These are phyloP conservation scores for Petrocephalus sullivani DNA, from an alignment of 2,797 vertebrate genomes.

Conservation along the genomic window DNA sequence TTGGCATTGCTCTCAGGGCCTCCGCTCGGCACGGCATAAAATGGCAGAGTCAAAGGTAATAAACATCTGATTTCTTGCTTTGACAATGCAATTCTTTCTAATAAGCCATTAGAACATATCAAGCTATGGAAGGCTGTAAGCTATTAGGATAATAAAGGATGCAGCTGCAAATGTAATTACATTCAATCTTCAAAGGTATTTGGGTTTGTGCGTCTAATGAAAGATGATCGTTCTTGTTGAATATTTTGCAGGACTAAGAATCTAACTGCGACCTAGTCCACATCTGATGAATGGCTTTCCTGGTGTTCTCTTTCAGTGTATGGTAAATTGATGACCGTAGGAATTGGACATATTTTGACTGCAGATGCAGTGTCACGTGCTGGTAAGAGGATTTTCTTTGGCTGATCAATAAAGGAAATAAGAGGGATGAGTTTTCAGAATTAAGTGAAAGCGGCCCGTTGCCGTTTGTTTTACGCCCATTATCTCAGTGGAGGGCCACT, in stretches of 20 bases:
- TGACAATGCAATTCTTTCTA: neutral
- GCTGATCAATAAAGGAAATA: conserved; percentile 15
- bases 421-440: conserved; percentile 27
- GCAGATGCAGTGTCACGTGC: neutral
- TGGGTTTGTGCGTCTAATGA: neutral
- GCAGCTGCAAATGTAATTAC: conserved; percentile 1
- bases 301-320: conserved; percentile 9
- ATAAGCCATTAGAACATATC: conserved; percentile 4
- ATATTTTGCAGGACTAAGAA: neutral
- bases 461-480: conserved; percentile 18
- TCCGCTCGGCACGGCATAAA: conserved; percentile 20
- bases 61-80: neutral
- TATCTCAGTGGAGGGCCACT: conserved; percentile 11
- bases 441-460: conserved; percentile 5
- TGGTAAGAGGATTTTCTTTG: conserved; percentile 13
- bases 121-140: neutral
- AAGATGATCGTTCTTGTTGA: neutral
- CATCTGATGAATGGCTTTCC: conserved; percentile 3
- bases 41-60: neutral
- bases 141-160: neutral
- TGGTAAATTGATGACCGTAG: conserved; percentile 11
- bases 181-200: neutral
- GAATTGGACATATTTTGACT: conserved; percentile 20
- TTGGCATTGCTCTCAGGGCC: conserved; percentile 36
- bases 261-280: neutral